Percentiles rank a stretch among this genome's conserved stretches.
Evolutionary conservation across 2,113 vertebrate genomes (phyloP).

Genomic region (Mandrillus leucophaeus): DNA sequence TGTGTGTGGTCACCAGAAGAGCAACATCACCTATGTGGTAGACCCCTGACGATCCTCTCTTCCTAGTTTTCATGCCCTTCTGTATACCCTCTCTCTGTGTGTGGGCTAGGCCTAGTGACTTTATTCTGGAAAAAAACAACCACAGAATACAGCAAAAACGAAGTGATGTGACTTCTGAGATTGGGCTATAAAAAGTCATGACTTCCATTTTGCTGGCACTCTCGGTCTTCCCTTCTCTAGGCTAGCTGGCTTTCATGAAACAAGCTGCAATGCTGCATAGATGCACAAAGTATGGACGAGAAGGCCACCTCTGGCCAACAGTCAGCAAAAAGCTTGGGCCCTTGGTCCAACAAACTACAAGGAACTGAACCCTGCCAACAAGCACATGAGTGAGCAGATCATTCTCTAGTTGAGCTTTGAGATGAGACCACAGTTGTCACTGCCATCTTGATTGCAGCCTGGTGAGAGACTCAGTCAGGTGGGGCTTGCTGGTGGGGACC

Average conservation of each 20-base stretch:
- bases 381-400: rapidly evolving
- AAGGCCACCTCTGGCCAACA: not conserved
- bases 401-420: not conserved
- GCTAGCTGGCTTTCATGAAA: not conserved
- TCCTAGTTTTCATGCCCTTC: too few species aligned
- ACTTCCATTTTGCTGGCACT: not conserved
- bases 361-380: not conserved
- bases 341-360: not conserved
- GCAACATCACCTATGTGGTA: too few species aligned
- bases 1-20: not conserved
- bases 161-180: not conserved
- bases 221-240: not conserved
- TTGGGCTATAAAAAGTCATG: not conserved
- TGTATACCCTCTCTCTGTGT: not conserved
- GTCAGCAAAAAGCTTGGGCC: not conserved
- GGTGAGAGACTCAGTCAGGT: not conserved
- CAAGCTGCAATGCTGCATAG: not conserved
- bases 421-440: not conserved
- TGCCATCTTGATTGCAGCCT: not conserved
- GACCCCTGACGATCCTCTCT: not conserved
- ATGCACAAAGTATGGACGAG: rapidly evolving
- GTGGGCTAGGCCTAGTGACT: not conserved
- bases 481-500: too few species aligned
- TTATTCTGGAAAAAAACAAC: not conserved
- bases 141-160: not conserved